Evolutionary conservation across 2,888 invertebrate species (phyloP).

Genomic region (Patella depressa): DNA sequence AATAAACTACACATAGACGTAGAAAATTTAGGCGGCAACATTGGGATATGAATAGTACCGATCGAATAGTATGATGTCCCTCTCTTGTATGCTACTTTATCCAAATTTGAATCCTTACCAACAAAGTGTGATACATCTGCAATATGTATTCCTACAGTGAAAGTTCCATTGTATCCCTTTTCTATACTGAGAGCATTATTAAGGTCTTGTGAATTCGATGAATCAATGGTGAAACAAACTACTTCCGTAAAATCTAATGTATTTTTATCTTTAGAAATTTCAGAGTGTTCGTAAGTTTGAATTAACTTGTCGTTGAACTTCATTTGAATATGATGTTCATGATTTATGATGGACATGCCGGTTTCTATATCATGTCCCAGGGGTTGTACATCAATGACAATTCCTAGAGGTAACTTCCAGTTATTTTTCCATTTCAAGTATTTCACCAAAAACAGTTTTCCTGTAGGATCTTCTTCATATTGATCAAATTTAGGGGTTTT

Average conservation of each 20-base stretch:
- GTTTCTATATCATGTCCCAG: constrained; percentile 42
- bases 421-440: constrained; percentile 61
- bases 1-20: constrained; percentile 45
- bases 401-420: constrained; percentile 55
- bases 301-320: constrained; percentile 28
- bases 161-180: constrained; percentile 20
- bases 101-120: constrained; percentile 38
- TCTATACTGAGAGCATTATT: constrained; percentile 50
- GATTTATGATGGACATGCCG: constrained; percentile 53
- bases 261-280: too few relatives aligned
- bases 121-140: constrained; percentile 49
- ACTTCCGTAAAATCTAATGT: constrained; percentile 33
- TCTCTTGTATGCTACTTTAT: constrained; percentile 46
- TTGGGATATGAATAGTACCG: constrained; percentile 33
- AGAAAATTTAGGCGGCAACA: constrained; percentile 54
- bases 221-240: constrained; percentile 50
- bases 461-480: constrained; percentile 50
- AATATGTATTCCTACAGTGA: constrained; percentile 48
- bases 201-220: constrained; percentile 41
- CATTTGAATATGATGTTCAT: constrained; percentile 54
- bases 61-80: constrained; percentile 43
- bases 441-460: constrained; percentile 60
- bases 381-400: constrained; percentile 61
- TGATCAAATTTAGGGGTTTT: constrained; percentile 47
- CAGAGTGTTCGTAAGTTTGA: too few relatives aligned